Base-by-base conservation (phyloP, 2,797 vertebrate species). In the Malurus splendens region DNA sequence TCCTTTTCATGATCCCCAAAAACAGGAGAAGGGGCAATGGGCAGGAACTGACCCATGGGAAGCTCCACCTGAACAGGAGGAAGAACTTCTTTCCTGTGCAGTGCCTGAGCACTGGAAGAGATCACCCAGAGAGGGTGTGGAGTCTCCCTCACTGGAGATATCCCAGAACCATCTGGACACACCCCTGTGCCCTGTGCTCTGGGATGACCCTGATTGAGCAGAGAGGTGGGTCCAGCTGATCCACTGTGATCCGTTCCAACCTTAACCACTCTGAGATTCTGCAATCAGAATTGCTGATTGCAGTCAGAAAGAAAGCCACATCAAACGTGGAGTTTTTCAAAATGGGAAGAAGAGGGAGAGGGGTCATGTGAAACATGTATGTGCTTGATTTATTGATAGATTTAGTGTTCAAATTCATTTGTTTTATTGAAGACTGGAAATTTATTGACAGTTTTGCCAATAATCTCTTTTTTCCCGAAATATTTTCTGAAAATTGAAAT, bases 21-120 rank as follows among this genome's bases (percentile, higher is more conserved):
- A 41, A 8, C 5, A 4, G 2, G 3, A 52, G 22, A 42, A n/a
- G 25, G 15, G 25, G 3, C 4, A 16, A 2, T 0, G 1, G 22
- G 25, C 5, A 66, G 60, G 11, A 52, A 54, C 2, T 5, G 8
- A 30, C 18, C 12, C 18, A 5, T 10, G n/a, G 17, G 8, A 41
- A 41, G 1, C 19, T 54, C 18, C 4, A 5, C 2, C 4, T 60
- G 4, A 47, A 23, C 20, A 12, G 7, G 4, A 66, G 39, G 25
- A 54, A 59, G 47, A 48, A 0, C 2, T 44, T 1, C 10, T 45
- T 42, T 6, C 1, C 25, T 54, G 30, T 19, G 13, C 30, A 54
- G n/a, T 6, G 15, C 66, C 33, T 0, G 0, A 4, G 2, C 14
- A 9, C 15, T 33, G 39, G 14, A 23, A 14, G 7, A 59, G 39